phyloP scores from a whole-genome alignment of 1,140 invertebrate species.

The Agrilus planipennis region DNA sequence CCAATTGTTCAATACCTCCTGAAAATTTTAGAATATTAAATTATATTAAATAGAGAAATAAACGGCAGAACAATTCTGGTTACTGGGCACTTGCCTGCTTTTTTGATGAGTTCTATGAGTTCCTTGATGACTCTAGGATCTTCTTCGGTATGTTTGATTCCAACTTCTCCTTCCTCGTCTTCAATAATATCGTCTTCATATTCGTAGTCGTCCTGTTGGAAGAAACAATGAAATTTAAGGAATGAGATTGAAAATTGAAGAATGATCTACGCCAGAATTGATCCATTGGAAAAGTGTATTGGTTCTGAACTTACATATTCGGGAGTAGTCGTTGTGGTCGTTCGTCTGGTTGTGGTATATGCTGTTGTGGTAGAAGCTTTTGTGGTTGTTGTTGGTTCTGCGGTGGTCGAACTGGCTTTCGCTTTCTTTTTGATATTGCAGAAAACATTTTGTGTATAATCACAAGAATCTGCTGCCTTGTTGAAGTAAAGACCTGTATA shows the following conservation, averaged over 20 bases:
- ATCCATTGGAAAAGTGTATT: no score
- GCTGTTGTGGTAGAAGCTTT: slow-evolving; percentile 33
- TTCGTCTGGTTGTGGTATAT: slow-evolving; percentile 30
- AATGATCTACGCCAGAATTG: neutral
- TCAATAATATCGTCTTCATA: slow-evolving; percentile 50
- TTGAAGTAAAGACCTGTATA: slow-evolving; percentile 72
- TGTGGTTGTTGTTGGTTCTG: slow-evolving; percentile 34
- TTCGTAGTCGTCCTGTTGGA: slow-evolving; percentile 27
- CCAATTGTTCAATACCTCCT: slow-evolving; percentile 68
- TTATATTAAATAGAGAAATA: slow-evolving; percentile 9
- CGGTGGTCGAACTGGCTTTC: slow-evolving; percentile 36
- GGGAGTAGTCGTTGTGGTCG: slow-evolving; percentile 28
- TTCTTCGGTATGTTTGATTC: slow-evolving; percentile 42
- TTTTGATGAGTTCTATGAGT: slow-evolving; percentile 70
- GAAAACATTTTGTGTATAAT: slow-evolving; percentile 77
- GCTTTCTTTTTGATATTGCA: slow-evolving; percentile 49
- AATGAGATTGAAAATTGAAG: neutral
- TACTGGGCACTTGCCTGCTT: slow-evolving; percentile 44
- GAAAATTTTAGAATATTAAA: slow-evolving; percentile 10
- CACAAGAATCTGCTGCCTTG: slow-evolving; percentile 81
- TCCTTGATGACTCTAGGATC: slow-evolving; percentile 77
- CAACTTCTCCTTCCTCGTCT: slow-evolving; percentile 29
- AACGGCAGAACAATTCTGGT: slow-evolving; percentile 4
- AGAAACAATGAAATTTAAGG: slow-evolving; percentile 16
- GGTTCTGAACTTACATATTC: slow-evolving; percentile 14